Evolutionary conservation across 2,113 vertebrate genomes (phyloP).

Genomic region (Pionites leucogaster): DNA sequence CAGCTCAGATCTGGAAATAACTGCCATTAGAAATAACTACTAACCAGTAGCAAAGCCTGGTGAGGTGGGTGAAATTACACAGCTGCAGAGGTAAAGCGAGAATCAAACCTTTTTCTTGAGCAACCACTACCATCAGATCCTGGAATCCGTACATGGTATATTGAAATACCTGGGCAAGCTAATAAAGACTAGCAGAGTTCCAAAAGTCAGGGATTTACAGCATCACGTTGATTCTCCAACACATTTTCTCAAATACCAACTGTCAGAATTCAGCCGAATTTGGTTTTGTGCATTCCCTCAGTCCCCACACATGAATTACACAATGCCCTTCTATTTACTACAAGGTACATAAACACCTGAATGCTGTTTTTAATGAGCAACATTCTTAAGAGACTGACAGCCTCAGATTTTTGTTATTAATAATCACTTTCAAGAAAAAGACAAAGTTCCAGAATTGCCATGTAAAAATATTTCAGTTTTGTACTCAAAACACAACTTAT

Average conservation of each 20-base stretch:
- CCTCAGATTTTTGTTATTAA: background rate
- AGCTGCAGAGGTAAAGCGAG: background rate
- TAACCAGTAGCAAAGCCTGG: background rate
- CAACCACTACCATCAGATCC: background rate
- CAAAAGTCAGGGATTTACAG: background rate
- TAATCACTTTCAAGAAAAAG: background rate
- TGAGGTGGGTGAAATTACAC: background rate
- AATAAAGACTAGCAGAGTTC: background rate
- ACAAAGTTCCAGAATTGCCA: background rate
- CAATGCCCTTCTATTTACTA: background rate
- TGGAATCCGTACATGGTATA: background rate
- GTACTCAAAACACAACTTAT: background rate
- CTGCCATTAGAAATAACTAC: background rate
- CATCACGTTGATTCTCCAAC: background rate
- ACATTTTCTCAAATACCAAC: background rate
- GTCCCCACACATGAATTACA: fast-evolving
- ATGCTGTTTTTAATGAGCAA: background rate
- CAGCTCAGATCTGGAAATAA: background rate
- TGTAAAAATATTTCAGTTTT: background rate
- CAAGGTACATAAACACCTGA: background rate
- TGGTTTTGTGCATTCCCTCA: background rate
- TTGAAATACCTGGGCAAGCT: background rate
- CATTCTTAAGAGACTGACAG: background rate
- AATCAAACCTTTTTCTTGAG: background rate
- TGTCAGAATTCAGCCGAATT: background rate